Conservation (phyloP, 2,113 vertebrate genomes). For the Phalacrocorax carbo region DNA sequence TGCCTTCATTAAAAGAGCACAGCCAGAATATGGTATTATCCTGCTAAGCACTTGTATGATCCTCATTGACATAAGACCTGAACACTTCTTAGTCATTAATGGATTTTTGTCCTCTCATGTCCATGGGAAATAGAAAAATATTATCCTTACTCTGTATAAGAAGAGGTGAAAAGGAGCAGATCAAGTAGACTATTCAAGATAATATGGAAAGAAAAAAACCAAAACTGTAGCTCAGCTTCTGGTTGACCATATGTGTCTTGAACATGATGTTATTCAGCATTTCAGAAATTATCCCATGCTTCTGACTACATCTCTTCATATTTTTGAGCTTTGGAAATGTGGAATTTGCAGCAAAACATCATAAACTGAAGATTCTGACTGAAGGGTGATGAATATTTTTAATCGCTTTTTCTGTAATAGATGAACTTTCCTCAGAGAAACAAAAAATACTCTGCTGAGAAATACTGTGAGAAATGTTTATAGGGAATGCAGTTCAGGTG, state of each 20-base stretch:
- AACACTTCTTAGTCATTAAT: background rate
- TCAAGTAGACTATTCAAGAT: background rate
- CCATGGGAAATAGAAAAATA: background rate
- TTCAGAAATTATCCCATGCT: background rate
- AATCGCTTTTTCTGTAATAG: background rate
- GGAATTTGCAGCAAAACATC: background rate
- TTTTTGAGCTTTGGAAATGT: background rate
- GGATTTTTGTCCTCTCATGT: background rate
- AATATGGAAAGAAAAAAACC: background rate
- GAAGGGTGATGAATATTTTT: background rate
- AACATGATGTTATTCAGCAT: background rate
- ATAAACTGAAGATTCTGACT: background rate
- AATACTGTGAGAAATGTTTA: background rate
- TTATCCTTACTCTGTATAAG: background rate
- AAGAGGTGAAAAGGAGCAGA: background rate
- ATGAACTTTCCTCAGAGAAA: background rate
- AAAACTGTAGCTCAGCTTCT: background rate
- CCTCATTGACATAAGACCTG: background rate
- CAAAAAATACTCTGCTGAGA: background rate
- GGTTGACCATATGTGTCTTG: background rate
- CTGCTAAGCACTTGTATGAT: background rate
- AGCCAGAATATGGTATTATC: background rate
- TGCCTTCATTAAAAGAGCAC: conserved; percentile 19
- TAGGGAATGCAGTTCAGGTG: background rate
- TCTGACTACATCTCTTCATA: background rate